phyloP scores from a whole-genome alignment of 2,113 vertebrate genomes.

The Microtus ochrogaster region DNA sequence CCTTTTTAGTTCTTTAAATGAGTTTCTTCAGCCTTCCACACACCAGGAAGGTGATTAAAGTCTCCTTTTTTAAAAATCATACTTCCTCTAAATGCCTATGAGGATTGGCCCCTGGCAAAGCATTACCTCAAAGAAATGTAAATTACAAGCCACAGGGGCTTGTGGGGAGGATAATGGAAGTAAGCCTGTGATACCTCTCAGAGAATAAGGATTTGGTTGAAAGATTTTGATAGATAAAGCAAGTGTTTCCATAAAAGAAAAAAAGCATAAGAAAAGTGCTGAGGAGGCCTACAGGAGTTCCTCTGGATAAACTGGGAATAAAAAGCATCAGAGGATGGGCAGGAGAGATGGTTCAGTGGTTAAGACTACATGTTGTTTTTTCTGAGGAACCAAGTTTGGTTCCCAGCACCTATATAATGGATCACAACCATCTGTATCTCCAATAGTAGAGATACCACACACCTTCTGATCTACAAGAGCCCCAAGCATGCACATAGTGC shows the following conservation, averaged over 20 bases:
- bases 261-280: not conserved
- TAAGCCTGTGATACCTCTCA: not conserved
- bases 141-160: not conserved
- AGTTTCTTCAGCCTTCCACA: not conserved
- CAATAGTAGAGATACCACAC: not conserved
- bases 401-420: not conserved
- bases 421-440: not conserved
- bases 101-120: not conserved
- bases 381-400: not conserved
- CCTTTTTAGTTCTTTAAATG: not conserved
- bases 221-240: not conserved
- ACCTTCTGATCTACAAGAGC: not conserved
- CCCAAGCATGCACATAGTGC: no score
- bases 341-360: not conserved
- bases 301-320: not conserved
- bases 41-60: not conserved
- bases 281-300: not conserved
- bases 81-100: not conserved
- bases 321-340: not conserved
- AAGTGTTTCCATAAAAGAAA: not conserved
- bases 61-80: not conserved
- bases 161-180: not conserved
- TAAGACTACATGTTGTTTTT: not conserved
- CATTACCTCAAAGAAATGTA: not conserved
- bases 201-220: not conserved